These are phyloP conservation scores for Ephialtes manifestator DNA, from an alignment of 2,888 invertebrate genomes.

Conservation along the genomic window DNA sequence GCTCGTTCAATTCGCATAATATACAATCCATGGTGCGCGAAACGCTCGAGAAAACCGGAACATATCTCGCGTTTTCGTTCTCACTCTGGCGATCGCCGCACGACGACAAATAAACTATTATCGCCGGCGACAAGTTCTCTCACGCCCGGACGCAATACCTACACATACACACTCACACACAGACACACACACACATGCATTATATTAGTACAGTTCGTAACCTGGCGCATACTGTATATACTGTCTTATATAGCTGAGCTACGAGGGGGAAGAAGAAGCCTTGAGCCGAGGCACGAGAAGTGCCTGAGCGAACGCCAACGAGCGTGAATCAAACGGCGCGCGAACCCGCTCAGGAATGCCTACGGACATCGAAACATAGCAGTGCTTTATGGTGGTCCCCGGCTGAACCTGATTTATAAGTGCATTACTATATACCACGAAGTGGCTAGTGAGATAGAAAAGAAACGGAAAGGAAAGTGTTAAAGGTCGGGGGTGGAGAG, in stretches of 20 bases:
- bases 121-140: conserved; percentile 85
- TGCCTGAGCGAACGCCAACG: conserved; percentile 81
- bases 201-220: conserved; percentile 57
- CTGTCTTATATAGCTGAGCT: conserved; percentile 28
- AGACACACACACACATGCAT: conserved; percentile 14
- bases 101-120: conserved; percentile 86
- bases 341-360: conserved; percentile 85
- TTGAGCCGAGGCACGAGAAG: conserved; percentile 64
- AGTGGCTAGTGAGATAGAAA: conserved; percentile 71
- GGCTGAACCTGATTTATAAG: conserved; percentile 86
- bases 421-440: conserved; percentile 84
- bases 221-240: conserved; percentile 36
- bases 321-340: conserved; percentile 84
- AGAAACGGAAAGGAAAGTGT: conserved; percentile 52
- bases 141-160: conserved; percentile 78
- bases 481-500: conserved; percentile 61
- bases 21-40: conserved; percentile 81
- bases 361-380: conserved; percentile 86
- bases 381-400: conserved; percentile 86
- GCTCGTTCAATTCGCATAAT: conserved; percentile 85
- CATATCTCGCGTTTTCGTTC: conserved; percentile 82
- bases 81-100: conserved; percentile 55
- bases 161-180: conserved; percentile 48
- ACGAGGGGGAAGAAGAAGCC: conserved; percentile 61
- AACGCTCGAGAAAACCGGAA: conserved; percentile 83